These are phyloP conservation scores for Hippocampus barbouri DNA, from an alignment of 2,113 vertebrate species.

Conservation along the genomic window DNA sequence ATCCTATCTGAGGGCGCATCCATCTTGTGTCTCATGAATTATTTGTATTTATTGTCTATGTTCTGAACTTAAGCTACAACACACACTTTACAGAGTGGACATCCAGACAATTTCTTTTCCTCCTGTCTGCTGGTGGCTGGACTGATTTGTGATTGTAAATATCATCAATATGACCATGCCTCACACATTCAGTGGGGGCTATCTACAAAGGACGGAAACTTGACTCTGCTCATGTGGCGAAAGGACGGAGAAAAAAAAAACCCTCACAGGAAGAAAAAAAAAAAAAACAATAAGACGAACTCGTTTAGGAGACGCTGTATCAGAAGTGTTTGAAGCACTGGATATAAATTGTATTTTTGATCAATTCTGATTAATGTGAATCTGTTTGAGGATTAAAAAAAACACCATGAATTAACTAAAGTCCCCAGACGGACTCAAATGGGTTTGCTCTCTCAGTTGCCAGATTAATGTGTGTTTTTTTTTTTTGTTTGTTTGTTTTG, in stretches of 20 bases:
- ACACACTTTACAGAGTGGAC: constrained; percentile 33
- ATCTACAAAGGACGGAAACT: constrained; percentile 85
- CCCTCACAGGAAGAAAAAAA: constrained; percentile 18
- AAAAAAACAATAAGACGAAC: constrained; percentile 58
- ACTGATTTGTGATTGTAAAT: constrained; percentile 77
- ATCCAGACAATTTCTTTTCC: constrained; percentile 82
- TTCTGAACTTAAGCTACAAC: constrained; percentile 51
- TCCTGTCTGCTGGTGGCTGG: constrained; percentile 70
- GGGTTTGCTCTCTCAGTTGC: constrained; percentile 89
- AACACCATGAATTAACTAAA: constrained; percentile 88
- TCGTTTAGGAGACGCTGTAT: constrained; percentile 88
- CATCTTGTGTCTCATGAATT: constrained; percentile 19
- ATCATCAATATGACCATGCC: constrained; percentile 84
- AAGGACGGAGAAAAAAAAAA: constrained; percentile 48
- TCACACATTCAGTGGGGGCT: constrained; percentile 85
- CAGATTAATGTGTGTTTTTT: constrained; percentile 69
- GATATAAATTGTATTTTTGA: constrained; percentile 99
- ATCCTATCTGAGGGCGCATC: neutral
- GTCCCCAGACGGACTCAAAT: constrained; percentile 87
- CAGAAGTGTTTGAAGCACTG: constrained; percentile 99
- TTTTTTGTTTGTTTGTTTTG: constrained; percentile 38
- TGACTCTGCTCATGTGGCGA: constrained; percentile 90
- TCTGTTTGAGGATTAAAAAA: constrained; percentile 77
- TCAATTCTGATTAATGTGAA: constrained; percentile 99
- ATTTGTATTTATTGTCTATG: constrained; percentile 59